A percentile compares a stretch with the other conserved stretches of the same genome.
phyloP scores from a whole-genome alignment of 2,888 invertebrate genomes.

The Apodemia hepburni region DNA sequence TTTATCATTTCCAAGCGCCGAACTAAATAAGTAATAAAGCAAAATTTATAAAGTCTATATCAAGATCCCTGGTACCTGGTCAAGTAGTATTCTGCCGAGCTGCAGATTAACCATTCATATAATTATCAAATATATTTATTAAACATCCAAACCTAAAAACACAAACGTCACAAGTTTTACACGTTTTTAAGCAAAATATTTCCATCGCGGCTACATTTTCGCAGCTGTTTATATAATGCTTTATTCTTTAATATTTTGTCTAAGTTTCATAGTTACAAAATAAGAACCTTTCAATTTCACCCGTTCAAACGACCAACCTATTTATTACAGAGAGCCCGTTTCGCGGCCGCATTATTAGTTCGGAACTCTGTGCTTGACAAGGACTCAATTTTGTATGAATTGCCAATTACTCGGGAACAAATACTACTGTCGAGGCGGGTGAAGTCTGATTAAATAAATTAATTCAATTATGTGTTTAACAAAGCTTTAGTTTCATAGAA shows the following conservation, averaged over 20 bases:
- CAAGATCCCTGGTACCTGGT: too few species aligned
- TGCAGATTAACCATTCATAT: too few species aligned
- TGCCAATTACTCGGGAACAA: constrained; percentile 16
- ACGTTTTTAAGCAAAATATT: too few species aligned
- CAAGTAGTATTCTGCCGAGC: too few species aligned
- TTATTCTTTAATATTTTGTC: background rate
- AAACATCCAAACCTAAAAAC: too few species aligned
- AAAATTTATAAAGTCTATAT: too few species aligned
- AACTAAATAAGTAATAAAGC: too few species aligned
- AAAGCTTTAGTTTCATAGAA: background rate
- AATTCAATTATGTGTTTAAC: background rate
- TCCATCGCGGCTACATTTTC: too few species aligned
- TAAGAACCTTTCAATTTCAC: constrained; percentile 7
- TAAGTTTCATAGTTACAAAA: constrained; percentile 3
- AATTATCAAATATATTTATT: too few species aligned
- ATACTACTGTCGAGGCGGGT: background rate
- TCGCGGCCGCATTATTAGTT: constrained; percentile 13
- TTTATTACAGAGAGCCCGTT: constrained; percentile 9
- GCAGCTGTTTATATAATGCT: too few species aligned
- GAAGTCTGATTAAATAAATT: background rate
- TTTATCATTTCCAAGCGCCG: too few species aligned
- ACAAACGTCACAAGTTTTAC: too few species aligned
- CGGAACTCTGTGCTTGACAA: background rate
- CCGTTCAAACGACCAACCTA: constrained; percentile 13
- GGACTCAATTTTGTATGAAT: constrained; percentile 15